Evolutionary conservation across 2,797 vertebrate species (phyloP).

Genomic region (Ctenopoma multispine): DNA sequence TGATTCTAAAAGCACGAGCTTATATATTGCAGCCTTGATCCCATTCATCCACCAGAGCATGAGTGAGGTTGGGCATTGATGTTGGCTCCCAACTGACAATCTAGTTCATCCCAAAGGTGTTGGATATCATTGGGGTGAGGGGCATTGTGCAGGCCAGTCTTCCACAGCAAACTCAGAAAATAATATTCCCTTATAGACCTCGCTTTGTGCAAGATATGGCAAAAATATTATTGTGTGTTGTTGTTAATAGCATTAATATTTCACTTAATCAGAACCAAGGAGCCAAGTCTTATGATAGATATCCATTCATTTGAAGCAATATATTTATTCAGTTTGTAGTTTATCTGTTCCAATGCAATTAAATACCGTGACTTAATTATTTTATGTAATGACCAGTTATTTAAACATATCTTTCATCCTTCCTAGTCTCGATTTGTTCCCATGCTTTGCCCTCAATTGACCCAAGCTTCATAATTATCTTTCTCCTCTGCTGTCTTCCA

Average conservation of each 20-base stretch:
- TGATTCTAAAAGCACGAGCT: too few relatives aligned
- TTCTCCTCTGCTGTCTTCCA: slow-evolving; percentile 18
- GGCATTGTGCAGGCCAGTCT: background rate
- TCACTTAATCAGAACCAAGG: background rate
- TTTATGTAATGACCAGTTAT: too few relatives aligned
- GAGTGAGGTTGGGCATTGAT: slow-evolving; percentile 1
- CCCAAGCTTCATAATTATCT: slow-evolving; percentile 55
- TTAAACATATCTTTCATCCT: slow-evolving; percentile 3
- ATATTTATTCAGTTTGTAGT: background rate
- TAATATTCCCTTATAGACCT: background rate
- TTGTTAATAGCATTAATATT: too few relatives aligned
- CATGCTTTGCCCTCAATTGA: slow-evolving; percentile 42
- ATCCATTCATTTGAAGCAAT: background rate
- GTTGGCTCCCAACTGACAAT: slow-evolving; percentile 6
- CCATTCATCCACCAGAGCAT: slow-evolving; percentile 17
- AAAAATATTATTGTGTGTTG: slow-evolving; percentile 8
- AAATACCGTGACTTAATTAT: slow-evolving; percentile 16
- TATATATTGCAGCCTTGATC: background rate
- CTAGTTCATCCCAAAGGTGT: slow-evolving; percentile 32
- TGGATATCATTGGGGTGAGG: slow-evolving; percentile 11
- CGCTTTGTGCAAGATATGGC: background rate
- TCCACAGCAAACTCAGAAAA: slow-evolving; percentile 1
- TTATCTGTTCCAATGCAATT: slow-evolving; percentile 4
- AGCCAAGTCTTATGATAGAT: background rate
- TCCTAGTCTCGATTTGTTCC: slow-evolving; percentile 42